A percentile compares a stretch with the other conserved stretches of the same genome.
phyloP scores from a whole-genome alignment of 2,888 invertebrate species.

The Cephonodes hylas region DNA sequence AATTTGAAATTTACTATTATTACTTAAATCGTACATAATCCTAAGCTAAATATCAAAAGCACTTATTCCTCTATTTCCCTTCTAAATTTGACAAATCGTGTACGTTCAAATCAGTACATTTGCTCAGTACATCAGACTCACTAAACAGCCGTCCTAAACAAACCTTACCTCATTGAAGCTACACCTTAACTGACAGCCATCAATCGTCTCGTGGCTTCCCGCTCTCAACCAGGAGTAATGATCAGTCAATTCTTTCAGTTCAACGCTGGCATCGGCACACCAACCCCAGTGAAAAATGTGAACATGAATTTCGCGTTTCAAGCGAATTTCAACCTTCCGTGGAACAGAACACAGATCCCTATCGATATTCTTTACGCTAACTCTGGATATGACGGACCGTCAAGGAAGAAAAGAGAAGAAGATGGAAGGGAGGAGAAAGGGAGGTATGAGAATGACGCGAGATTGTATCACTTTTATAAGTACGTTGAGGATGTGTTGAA shows the following conservation, averaged over 20 bases:
- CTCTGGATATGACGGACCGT: constrained; percentile 50
- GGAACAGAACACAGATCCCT: constrained; percentile 71
- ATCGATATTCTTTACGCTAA: constrained; percentile 60
- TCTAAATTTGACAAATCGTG: neutral
- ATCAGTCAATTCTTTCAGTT: constrained; percentile 42
- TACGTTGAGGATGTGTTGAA: constrained; percentile 57
- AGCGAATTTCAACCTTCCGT: constrained; percentile 72
- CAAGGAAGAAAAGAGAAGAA: constrained; percentile 52
- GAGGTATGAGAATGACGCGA: constrained; percentile 56
- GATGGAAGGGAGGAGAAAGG: constrained; percentile 20
- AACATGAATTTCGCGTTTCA: constrained; percentile 72
- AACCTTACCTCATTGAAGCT: neutral
- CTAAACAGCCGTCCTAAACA: neutral
- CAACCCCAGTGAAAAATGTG: constrained; percentile 54
- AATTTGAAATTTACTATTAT: no score
- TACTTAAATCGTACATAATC: no score
- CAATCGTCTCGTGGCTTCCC: neutral
- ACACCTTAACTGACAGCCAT: neutral
- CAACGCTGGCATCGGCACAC: constrained; percentile 65
- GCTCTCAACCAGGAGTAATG: neutral
- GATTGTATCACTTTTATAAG: constrained; percentile 66
- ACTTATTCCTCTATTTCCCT: neutral
- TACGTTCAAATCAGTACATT: neutral
- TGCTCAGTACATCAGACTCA: neutral
- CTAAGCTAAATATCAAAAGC: no score